Base-by-base conservation (phyloP, 2,113 vertebrate species). In the Leptodactylus fuscus region DNA sequence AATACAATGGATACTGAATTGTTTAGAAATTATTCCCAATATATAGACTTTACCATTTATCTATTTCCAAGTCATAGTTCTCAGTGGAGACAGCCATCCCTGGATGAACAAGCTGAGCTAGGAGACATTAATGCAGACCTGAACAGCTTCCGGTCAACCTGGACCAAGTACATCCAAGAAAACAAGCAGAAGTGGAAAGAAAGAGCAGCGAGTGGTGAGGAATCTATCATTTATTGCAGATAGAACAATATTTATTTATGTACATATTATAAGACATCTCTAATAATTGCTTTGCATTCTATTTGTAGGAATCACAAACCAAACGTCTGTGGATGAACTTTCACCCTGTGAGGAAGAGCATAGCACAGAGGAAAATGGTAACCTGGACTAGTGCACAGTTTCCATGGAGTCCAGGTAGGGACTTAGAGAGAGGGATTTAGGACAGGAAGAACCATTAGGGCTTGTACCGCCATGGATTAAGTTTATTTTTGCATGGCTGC, bases 131-230 rank as follows among this genome's bases (percentile, higher is more conserved):
- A 96, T 1, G 93, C 96, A 0, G 96, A 97, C 78, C 93, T 98
- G 88, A 93, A 94, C 83, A 94, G 95, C 69, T 98, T 98, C 91
- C 95, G 97, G 41, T 93, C 96, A 55, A 96, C 95, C 1, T 98
- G 97, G 97, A 93, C 91, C 74, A 94, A 95, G 77, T 93, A 96
- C 91, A 97, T 96, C 73, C 97, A 98, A 88, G 97, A 98, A 90
- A 98, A 98, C 94, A 98, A 97, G 89, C 93, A 96, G 87, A 97
- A 96, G 87, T 97, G 97, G 97, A 98, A 97, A 90, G 96, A 97
- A 49, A 90, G 93, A 84, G 94, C 95, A 1, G 93, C 95, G 7
- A 97, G 97, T 10, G 96, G 97, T 97, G 88, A 6, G 93, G 70
- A 65, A 65, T 34, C 41, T 49, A 51, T 77, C 8, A 49, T 7